Base-by-base conservation (phyloP, 2,113 vertebrate species). In the Tichodroma muraria region DNA sequence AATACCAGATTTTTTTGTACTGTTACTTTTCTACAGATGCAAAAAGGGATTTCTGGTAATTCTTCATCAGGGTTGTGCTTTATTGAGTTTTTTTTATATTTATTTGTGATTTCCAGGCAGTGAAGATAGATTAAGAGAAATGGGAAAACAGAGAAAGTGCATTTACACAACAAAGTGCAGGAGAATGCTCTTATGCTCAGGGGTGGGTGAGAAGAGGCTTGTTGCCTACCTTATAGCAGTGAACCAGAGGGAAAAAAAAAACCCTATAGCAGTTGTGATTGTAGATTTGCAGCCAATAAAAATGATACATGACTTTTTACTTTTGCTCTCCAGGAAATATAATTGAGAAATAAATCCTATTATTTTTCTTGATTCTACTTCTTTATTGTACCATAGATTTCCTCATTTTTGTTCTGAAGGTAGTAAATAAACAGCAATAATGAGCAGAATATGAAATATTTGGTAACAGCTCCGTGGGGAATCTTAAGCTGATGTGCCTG, bases 381-480 rank as follows among this genome's bases (percentile, higher is more conserved):
- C 57, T 90, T 92, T 89, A 69, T 52, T 57, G 63, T 65, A 61
- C 50, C 4, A 15, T 85, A 89, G 54, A 82, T 77, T 93, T 84
- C 77, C 52, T 86, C 80, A 50, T 88, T 94, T 94, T 89, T 80
- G 68, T 95, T 96, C 72, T 72, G 71, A 85, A 94, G 77, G 47
- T 37, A 88, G 85, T 95, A 96, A 97, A 94, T 91, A 95, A 93
- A 95, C 80, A 95, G 69, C 57, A 86, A 73, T 91, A 93, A 96
- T 79, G 82, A 97, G 53, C 19, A 89, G 71, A 90, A 86, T 80
- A 83, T 88, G 72, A 92, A 94, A 68, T 90, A 92, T 90, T 80
- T 85, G 80, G 80, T 91, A 95, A 86, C 10, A 75, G 68, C 35
- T 93, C 81, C 77, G 90, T 57, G 31, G 90, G 90, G 85, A 47